These are phyloP conservation scores for Smutsia gigantea DNA, from an alignment of 2,797 vertebrate species.

Conservation along the genomic window DNA sequence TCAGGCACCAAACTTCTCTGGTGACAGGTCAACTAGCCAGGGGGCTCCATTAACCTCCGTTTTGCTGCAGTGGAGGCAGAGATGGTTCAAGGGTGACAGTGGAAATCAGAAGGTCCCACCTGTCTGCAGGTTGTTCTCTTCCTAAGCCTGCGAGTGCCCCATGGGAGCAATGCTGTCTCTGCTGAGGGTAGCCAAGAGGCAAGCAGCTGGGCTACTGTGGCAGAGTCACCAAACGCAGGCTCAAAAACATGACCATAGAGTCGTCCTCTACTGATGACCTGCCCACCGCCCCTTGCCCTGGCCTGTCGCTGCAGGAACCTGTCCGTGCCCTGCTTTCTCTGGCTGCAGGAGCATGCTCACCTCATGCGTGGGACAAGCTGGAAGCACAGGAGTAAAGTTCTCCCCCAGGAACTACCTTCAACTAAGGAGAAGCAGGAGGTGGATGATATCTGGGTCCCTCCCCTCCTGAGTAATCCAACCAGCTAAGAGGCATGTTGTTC, in stretches of 20 bases:
- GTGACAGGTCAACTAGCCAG: neutral
- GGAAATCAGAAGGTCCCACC: neutral
- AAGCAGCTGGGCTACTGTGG: neutral
- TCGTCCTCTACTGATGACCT: neutral
- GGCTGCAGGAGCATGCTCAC: neutral
- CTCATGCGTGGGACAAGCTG: fast-evolving
- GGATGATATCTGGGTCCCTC: fast-evolving
- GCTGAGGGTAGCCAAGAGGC: neutral
- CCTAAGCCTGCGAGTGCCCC: fast-evolving
- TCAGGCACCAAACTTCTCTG: neutral
- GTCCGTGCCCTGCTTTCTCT: neutral
- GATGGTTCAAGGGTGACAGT: neutral
- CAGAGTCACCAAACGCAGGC: neutral
- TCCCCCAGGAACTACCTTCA: neutral
- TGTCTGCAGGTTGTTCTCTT: neutral
- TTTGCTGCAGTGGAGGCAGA: neutral
- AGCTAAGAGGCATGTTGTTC: neutral
- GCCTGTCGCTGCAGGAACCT: neutral
- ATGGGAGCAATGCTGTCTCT: fast-evolving
- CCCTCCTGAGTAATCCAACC: fast-evolving
- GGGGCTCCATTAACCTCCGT: neutral
- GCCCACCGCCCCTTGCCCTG: neutral
- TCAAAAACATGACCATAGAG: fast-evolving
- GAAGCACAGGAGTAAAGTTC: fast-evolving
- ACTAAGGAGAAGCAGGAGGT: neutral